phyloP scores from a whole-genome alignment of 2,888 invertebrate species.

The Harpagoxenus sublaevis region DNA sequence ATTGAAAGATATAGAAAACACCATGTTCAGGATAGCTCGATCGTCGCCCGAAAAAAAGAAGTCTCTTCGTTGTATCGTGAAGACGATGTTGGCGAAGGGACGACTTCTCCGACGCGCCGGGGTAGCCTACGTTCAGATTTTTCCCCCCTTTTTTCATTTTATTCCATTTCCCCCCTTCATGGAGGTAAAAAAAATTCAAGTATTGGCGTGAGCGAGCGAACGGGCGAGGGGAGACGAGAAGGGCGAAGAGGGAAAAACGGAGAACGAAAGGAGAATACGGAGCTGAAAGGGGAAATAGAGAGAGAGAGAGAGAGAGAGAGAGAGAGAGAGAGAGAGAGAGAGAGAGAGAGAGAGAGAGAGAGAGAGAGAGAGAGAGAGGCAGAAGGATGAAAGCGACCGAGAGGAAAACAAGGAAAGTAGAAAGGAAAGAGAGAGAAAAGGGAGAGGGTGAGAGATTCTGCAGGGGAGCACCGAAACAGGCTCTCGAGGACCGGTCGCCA shows the following conservation, averaged over 20 bases:
- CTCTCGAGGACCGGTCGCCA: constrained; percentile 85
- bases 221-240: constrained; percentile 55
- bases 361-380: constrained; percentile 35
- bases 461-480: constrained; percentile 80
- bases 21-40: not conserved
- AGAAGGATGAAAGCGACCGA: constrained; percentile 49
- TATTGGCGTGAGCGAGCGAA: constrained; percentile 72
- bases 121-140: constrained; percentile 69
- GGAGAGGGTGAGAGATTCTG: constrained; percentile 63
- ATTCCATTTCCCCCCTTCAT: constrained; percentile 78
- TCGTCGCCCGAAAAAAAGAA: constrained; percentile 28
- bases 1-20: not conserved
- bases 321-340: constrained; percentile 27
- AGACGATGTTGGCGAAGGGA: constrained; percentile 36
- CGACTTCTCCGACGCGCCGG: constrained; percentile 64
- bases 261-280: constrained; percentile 65
- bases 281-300: constrained; percentile 59
- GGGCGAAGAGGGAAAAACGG: constrained; percentile 62
- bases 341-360: constrained; percentile 10
- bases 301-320: too few species aligned
- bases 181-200: constrained; percentile 81
- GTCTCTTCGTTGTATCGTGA: constrained; percentile 5
- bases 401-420: constrained; percentile 63
- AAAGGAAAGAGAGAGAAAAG: constrained; percentile 48
- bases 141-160: constrained; percentile 74